Evolutionary conservation across 2,113 vertebrate species (phyloP).

Genomic region (Ptyas mucosa): DNA sequence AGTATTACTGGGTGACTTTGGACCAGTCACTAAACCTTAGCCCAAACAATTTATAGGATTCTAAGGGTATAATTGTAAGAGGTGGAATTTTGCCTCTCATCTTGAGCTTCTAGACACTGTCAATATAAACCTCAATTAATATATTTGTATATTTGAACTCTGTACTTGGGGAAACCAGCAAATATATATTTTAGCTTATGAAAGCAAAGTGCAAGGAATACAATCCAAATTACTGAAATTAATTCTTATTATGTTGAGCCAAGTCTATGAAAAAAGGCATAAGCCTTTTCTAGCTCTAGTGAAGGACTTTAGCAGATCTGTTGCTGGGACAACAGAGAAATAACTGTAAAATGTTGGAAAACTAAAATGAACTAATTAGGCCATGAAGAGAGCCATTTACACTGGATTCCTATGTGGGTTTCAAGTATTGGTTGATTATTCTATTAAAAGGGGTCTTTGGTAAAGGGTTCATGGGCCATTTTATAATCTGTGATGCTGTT

Average conservation of each 20-base stretch:
- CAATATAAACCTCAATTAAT: neutral
- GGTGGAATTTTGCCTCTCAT: neutral
- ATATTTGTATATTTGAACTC: neutral
- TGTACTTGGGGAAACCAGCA: neutral
- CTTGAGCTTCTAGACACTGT: neutral
- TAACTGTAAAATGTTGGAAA: neutral
- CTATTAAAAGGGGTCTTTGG: neutral
- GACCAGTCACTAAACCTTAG: too few species aligned
- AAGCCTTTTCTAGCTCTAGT: neutral
- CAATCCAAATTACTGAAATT: neutral
- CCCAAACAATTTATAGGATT: neutral
- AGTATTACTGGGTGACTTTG: too few species aligned
- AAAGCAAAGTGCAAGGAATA: neutral
- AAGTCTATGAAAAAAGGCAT: neutral
- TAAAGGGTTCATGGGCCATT: accelerated
- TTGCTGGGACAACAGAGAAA: neutral
- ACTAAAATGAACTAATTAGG: neutral
- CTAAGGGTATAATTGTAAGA: neutral
- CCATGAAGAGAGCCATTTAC: neutral
- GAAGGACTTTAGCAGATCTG: neutral
- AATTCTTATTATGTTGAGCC: neutral
- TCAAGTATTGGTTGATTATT: neutral
- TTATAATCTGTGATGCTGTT: neutral
- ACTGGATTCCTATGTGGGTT: neutral
- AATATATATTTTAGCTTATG: neutral